Evolutionary conservation across 2,888 invertebrate genomes (phyloP), one percentile per base, ranked within the genome.

Genomic region (Andrena praecox): DNA sequence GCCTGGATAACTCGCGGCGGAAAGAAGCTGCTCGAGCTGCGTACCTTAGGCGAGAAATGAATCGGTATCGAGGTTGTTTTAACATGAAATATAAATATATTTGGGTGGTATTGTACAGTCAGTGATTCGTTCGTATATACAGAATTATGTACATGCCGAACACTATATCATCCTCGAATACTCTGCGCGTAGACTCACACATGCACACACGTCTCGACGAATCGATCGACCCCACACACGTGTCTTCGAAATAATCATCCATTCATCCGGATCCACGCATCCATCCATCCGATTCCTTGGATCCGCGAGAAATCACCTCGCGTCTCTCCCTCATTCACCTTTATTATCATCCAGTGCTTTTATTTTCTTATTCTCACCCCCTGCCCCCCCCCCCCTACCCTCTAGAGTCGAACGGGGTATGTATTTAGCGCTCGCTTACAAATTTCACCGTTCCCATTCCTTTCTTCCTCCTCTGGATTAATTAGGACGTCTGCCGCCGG

Each of bases 61-160:
- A 62, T 7, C 24, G 50, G 50, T 80, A 78, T 63, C 64, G 66
- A 78, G 68, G 69, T 90, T 91, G 67, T 86, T 88, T 91, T 92
- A 92, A 92, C 92, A 91, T 92, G 92, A 92, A 92, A 92, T 92
- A 92, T 92, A 92, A 92, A 92, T 92, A 92, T 92, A 92, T 92
- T 92, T 92, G 90, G 91, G 91, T 92, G 91, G 89, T 91, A 92
- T 92, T 92, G 90, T 92, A 92, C 92, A 92, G 91, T 92, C 92
- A 91, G 91, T 92, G 91, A 90, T 91, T 90, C 91, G 89, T 91
- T 90, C 88, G 85, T 90, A 90, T 90, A 89, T 89, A 89, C 89
- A 89, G 89, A 89, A 79, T 80, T 89, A 89, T 89, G 82, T 89
- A 89, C 89, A 89, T 80, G 81, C 84, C 85, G 87, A 87, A 86